Evolutionary conservation across 2,888 invertebrate species (phyloP), one percentile per base, ranked within the genome.

Genomic region (Nemoura dubitans): DNA sequence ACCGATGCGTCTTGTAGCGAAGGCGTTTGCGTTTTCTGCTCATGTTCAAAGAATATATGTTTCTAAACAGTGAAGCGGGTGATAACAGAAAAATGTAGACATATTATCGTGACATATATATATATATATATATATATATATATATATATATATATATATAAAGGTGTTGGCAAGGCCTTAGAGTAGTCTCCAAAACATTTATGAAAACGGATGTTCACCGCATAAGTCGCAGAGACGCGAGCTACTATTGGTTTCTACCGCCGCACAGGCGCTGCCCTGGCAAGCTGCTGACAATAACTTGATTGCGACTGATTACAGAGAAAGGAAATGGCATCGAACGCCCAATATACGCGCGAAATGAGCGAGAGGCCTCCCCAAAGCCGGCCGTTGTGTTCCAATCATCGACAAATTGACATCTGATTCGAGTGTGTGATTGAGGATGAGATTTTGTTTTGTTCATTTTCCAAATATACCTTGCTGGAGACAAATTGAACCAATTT

Each of bases 341-440:
- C 6, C 3, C 59, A 14, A 21, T 59, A 59, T 59, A 59, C 14
- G 2, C 59, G 59, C 14, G 21, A 7, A 59, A 59, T 21, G 59
- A 59, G 14, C 59, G 59, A 59, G 59, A 59, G 59, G 59, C 59
- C 14, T 59, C 16, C 59, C 14, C 59, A 7, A 59, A 59, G 59
- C 59, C 59, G 59, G 21, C 59, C 59, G 78, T 10, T 7, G 78
- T 27, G 78, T 28, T 78, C 78, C 78, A 78, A 78, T 78, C 78
- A 78, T 78, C 78, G 78, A 78, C 28, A 78, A 78, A 78, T 78
- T 78, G 78, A 27, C 78, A 26, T 78, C 78, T 78, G 27, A 78
- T 78, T 78, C 78, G n/a, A 78, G 78, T 25, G 28, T 59, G 59
- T 59, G 59, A 59, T 59, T 59, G 59, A 59, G 14, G 16, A 59